Conservation (phyloP, 1,140 invertebrate genomes). For the Ceratosolen fusciceps region DNA sequence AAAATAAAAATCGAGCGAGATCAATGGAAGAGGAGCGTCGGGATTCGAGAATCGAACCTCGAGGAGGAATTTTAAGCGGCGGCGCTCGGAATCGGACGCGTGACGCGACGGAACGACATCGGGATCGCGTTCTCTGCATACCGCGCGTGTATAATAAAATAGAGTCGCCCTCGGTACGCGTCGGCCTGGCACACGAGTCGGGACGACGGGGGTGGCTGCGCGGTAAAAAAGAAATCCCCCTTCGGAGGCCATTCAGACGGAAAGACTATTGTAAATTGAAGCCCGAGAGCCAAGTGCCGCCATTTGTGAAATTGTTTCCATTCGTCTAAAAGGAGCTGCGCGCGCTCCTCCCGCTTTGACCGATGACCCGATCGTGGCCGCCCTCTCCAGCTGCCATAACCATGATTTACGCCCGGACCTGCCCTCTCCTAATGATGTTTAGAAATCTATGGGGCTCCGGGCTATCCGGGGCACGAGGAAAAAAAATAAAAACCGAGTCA, state of each 20-base stretch:
- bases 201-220: too few relatives aligned
- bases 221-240: constrained; percentile 41
- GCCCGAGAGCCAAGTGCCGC: constrained; percentile 48
- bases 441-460: constrained; percentile 15
- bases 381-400: constrained; percentile 24
- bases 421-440: constrained; percentile 48
- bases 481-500: constrained; percentile 1
- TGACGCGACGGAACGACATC: constrained; percentile 14
- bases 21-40: neutral
- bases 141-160: constrained; percentile 19
- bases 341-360: constrained; percentile 38
- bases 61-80: constrained; percentile 30
- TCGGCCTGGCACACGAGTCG: neutral
- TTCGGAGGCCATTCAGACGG: constrained; percentile 48
- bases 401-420: constrained; percentile 36
- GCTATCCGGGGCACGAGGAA: neutral
- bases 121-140: neutral
- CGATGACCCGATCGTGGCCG: constrained; percentile 35
- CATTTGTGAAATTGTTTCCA: constrained; percentile 52
- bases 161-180: constrained; percentile 17
- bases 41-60: constrained; percentile 10
- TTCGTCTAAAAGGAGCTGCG: constrained; percentile 49
- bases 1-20: neutral
- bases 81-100: neutral
- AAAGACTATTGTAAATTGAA: constrained; percentile 50